phyloP scores from a whole-genome alignment of 1,140 invertebrate genomes.

The Ectropis grisescens region DNA sequence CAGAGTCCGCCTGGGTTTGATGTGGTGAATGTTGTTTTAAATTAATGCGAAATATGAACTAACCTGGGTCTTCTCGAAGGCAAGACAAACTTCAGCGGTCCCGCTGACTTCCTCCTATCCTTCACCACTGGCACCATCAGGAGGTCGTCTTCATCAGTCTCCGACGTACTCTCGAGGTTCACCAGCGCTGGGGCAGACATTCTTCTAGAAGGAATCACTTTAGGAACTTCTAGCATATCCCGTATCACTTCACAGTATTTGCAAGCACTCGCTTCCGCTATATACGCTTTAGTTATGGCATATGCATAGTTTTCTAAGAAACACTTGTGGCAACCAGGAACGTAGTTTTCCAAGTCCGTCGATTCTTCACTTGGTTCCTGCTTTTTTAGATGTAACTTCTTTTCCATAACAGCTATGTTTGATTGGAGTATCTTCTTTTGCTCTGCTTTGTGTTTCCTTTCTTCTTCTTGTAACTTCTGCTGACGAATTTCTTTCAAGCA shows the following conservation, averaged over 20 bases:
- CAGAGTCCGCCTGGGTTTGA: no score
- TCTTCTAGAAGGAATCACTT: slow-evolving; percentile 34
- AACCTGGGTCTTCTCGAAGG: slow-evolving; percentile 53
- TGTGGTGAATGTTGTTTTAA: no score
- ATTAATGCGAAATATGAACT: no score
- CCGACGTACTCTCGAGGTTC: slow-evolving; percentile 39
- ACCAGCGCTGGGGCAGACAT: slow-evolving; percentile 53
- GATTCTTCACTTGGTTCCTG: slow-evolving; percentile 62
- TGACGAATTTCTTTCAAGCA: slow-evolving; percentile 61
- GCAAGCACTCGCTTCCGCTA: slow-evolving; percentile 50
- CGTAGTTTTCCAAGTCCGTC: slow-evolving; percentile 51
- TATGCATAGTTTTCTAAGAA: slow-evolving; percentile 67
- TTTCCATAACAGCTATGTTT: slow-evolving; percentile 33
- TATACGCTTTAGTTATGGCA: slow-evolving; percentile 59
- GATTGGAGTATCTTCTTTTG: slow-evolving; percentile 25
- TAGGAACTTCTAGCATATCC: slow-evolving; percentile 58
- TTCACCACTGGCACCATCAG: slow-evolving; percentile 37
- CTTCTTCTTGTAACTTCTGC: slow-evolving; percentile 54
- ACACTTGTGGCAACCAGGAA: slow-evolving; percentile 62
- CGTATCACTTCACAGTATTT: slow-evolving; percentile 66
- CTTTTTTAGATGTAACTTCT: slow-evolving; percentile 39
- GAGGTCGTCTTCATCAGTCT: slow-evolving; percentile 41
- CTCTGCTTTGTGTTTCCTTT: slow-evolving; percentile 31
- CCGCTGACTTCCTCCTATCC: slow-evolving; percentile 57
- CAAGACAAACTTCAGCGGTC: slow-evolving; percentile 51